Percentiles rank a stretch among this genome's conserved stretches.
Conservation (phyloP, 2,797 vertebrate genomes). For the Pipistrellus pygmaeus region DNA sequence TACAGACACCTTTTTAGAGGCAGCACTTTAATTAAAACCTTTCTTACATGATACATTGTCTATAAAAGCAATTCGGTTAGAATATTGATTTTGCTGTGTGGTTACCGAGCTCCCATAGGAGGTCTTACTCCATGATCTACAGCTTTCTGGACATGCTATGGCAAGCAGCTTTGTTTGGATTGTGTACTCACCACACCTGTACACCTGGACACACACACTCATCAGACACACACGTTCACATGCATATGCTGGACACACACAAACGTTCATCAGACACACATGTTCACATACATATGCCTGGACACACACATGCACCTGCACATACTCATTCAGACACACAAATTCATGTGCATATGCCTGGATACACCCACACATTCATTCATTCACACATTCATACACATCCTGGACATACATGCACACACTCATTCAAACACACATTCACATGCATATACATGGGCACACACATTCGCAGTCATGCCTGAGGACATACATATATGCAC, state of each 20-base stretch:
- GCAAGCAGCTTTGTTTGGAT: background rate
- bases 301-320: too few relatives aligned
- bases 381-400: background rate
- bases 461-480: background rate
- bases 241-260: background rate
- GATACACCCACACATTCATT: background rate
- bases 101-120: conserved; percentile 39
- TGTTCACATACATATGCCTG: background rate
- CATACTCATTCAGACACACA: background rate
- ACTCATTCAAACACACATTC: too few relatives aligned
- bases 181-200: background rate
- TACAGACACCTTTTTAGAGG: conserved; percentile 29
- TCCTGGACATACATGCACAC: background rate
- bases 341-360: background rate
- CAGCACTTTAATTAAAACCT: conserved; percentile 74
- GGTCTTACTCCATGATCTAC: background rate
- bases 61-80: conserved; percentile 68
- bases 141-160: background rate
- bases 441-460: background rate
- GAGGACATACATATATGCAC: background rate
- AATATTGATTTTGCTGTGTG: conserved; percentile 69
- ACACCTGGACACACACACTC: background rate
- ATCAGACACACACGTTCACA: background rate
- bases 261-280: background rate
- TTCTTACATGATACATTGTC: conserved; percentile 66